Evolutionary conservation across 2,888 invertebrate genomes (phyloP).

Genomic region (Phengaris alcon): DNA sequence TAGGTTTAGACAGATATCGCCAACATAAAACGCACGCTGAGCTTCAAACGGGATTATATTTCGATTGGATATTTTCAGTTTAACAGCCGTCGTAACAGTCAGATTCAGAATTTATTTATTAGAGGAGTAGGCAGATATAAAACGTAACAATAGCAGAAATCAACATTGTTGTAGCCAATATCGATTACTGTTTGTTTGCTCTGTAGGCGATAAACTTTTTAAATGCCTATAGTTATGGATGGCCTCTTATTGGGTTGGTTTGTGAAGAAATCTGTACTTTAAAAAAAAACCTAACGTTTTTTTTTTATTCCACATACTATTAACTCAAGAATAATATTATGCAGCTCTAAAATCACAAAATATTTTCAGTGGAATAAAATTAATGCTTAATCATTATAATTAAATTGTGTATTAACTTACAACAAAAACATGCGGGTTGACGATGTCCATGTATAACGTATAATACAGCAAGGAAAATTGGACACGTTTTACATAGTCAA

Average conservation of each 20-base stretch:
- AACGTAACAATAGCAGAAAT: neutral
- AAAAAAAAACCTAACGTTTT: too few species aligned
- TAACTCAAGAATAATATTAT: too few species aligned
- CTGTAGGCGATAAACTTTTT: neutral
- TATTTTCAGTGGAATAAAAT: too few species aligned
- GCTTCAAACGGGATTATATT: constrained; percentile 49
- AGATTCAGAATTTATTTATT: constrained; percentile 26
- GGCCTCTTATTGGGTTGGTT: too few species aligned
- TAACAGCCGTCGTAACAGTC: constrained; percentile 37
- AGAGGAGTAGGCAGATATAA: neutral
- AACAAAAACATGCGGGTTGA: neutral
- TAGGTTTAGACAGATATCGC: constrained; percentile 74
- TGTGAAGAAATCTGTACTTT: too few species aligned
- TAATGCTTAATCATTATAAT: too few species aligned
- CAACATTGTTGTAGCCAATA: neutral
- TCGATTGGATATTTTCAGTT: constrained; percentile 47
- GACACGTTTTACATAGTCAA: constrained; percentile 11
- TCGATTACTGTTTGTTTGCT: neutral
- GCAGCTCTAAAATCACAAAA: too few species aligned
- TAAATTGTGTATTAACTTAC: too few species aligned
- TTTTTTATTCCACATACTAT: too few species aligned
- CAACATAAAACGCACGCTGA: constrained; percentile 64
- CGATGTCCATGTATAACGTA: neutral
- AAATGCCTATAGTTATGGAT: too few species aligned
- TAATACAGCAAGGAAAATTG: neutral